Percentiles rank a stretch among this genome's conserved stretches.
Evolutionary conservation across 2,113 vertebrate species (phyloP).

Genomic region (Leptosomus discolor): DNA sequence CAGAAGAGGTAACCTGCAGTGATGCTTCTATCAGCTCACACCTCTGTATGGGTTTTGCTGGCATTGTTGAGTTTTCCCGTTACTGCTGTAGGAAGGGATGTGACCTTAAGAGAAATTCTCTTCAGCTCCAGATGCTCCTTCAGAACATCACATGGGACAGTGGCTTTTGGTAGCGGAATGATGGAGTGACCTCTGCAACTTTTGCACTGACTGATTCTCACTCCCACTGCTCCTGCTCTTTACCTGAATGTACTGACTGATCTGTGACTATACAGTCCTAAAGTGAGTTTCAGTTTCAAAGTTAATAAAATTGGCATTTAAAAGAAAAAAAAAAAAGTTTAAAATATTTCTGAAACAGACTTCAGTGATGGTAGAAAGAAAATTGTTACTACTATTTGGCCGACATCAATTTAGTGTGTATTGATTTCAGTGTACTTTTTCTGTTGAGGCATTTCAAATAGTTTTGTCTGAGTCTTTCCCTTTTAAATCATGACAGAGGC

Average conservation of each 20-base stretch:
- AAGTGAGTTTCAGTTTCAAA: background rate
- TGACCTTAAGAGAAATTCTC: background rate
- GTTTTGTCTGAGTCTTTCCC: background rate
- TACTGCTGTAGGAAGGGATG: background rate
- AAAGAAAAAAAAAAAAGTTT: background rate
- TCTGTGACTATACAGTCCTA: background rate
- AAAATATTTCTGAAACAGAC: background rate
- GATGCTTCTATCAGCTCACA: background rate
- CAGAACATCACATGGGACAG: background rate
- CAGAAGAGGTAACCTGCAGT: background rate
- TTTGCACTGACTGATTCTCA: background rate
- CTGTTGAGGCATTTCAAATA: background rate
- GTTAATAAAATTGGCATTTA: background rate
- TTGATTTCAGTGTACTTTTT: background rate
- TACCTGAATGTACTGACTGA: background rate
- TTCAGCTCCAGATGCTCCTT: background rate
- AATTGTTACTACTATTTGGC: background rate
- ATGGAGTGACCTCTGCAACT: background rate
- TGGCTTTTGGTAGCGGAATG: background rate
- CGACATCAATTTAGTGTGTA: background rate
- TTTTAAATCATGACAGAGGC: background rate
- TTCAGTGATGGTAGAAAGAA: background rate
- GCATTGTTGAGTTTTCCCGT: background rate
- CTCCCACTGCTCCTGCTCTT: background rate
- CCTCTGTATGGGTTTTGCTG: background rate